Conservation (phyloP, 2,797 vertebrate genomes). For the Cichlasoma orientale region DNA sequence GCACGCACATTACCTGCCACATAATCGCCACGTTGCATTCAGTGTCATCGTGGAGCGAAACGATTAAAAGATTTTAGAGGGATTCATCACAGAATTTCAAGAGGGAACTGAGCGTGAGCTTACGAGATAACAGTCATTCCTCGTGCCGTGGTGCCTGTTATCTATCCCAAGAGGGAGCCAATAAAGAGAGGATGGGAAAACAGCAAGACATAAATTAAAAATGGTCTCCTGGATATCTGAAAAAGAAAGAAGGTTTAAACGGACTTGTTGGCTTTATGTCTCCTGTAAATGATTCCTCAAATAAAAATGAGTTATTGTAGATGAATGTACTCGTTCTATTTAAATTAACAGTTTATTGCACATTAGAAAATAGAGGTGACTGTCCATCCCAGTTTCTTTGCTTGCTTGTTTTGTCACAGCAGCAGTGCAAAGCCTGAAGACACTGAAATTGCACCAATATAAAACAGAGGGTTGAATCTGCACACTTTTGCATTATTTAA, state of each 20-base stretch:
- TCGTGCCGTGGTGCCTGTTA: neutral
- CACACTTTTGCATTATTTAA: neutral
- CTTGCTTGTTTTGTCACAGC: neutral
- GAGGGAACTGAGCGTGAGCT: neutral
- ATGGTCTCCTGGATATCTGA: neutral
- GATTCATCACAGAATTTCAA: neutral
- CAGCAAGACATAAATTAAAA: neutral
- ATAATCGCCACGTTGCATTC: slow-evolving; percentile 26
- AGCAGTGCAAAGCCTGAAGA: neutral
- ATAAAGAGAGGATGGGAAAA: neutral
- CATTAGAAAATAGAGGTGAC: neutral
- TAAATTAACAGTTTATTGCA: neutral
- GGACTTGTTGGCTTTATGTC: neutral
- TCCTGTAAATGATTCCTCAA: neutral
- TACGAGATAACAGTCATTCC: neutral
- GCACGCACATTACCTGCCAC: slow-evolving; percentile 4
- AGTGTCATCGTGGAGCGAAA: slow-evolving; percentile 38
- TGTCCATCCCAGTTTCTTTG: neutral
- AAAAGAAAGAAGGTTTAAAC: neutral
- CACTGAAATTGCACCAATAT: neutral
- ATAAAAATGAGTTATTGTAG: neutral
- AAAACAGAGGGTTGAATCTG: neutral
- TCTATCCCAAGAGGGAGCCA: neutral
- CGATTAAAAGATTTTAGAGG: slow-evolving; percentile 19
- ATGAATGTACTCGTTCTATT: neutral